Evolutionary conservation across 2,113 vertebrate genomes (phyloP).

Genomic region (Pygoscelis antarcticus): DNA sequence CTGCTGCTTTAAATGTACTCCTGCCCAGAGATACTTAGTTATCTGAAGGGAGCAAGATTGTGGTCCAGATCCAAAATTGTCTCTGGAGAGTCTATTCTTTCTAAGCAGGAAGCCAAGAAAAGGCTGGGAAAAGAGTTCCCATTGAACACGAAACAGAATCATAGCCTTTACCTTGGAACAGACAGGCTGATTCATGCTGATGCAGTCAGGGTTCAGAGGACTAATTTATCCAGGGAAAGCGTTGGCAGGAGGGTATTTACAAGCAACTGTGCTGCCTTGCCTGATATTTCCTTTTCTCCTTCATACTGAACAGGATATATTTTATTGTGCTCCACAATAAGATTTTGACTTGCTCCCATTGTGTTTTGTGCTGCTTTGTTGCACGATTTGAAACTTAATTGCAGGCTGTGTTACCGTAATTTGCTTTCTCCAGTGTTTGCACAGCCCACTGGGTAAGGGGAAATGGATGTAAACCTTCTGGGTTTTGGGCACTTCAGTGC

Average conservation of each 20-base stretch:
- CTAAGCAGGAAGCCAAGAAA: conserved; percentile 46
- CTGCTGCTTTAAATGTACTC: conserved; percentile 57
- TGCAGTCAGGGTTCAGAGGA: background rate
- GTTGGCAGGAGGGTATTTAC: background rate
- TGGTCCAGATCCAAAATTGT: conserved; percentile 25
- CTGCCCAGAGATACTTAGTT: conserved; percentile 53
- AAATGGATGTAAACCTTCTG: background rate
- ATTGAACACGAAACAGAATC: background rate
- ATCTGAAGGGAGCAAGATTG: conserved; percentile 26
- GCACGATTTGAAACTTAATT: background rate
- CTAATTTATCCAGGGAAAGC: background rate
- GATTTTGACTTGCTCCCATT: background rate
- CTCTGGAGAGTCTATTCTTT: conserved; percentile 54
- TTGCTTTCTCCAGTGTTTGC: background rate
- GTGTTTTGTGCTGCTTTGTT: background rate
- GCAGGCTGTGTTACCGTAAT: background rate
- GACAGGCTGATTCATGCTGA: conserved; percentile 1
- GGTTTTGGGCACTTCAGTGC: background rate
- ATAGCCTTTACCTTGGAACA: background rate
- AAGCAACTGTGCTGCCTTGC: background rate
- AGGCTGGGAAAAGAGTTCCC: background rate
- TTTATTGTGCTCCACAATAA: background rate
- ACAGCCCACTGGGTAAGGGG: background rate
- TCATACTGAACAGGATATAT: background rate
- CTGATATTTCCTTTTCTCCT: conserved; percentile 6